phyloP scores from a whole-genome alignment of 2,888 invertebrate genomes.

The Rhingia rostrata region DNA sequence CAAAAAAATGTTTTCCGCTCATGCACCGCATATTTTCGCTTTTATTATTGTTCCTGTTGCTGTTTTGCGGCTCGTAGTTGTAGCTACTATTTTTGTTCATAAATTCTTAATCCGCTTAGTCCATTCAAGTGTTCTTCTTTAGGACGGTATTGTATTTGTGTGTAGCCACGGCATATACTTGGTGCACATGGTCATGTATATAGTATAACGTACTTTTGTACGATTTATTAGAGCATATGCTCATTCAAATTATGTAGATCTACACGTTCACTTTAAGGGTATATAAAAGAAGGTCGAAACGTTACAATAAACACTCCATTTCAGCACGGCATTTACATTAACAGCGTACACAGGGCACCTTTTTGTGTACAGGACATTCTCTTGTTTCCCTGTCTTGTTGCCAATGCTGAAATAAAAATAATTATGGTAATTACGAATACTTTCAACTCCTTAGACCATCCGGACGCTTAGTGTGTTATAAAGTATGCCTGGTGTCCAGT shows the following conservation, averaged over 20 bases:
- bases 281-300: slow-evolving; percentile 19
- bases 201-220: neutral
- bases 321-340: slow-evolving; percentile 29
- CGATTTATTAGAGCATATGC: slow-evolving; percentile 25
- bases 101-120: slow-evolving; percentile 47
- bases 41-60: neutral
- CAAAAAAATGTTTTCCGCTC: slow-evolving; percentile 16
- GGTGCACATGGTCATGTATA: neutral
- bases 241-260: neutral
- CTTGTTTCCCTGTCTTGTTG: neutral
- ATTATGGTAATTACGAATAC: slow-evolving; percentile 37
- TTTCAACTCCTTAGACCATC: slow-evolving; percentile 7
- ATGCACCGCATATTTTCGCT: neutral
- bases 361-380: neutral
- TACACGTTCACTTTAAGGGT: neutral
- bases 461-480: slow-evolving; percentile 3
- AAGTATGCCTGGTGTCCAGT: neutral
- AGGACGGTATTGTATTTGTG: neutral
- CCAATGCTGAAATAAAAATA: slow-evolving; percentile 29
- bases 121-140: slow-evolving; percentile 7
- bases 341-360: neutral
- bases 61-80: neutral
- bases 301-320: slow-evolving; percentile 41
- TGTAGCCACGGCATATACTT: neutral
- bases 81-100: slow-evolving; percentile 23